phyloP scores from a whole-genome alignment of 2,888 invertebrate genomes.

The Euplagia quadripunctaria region DNA sequence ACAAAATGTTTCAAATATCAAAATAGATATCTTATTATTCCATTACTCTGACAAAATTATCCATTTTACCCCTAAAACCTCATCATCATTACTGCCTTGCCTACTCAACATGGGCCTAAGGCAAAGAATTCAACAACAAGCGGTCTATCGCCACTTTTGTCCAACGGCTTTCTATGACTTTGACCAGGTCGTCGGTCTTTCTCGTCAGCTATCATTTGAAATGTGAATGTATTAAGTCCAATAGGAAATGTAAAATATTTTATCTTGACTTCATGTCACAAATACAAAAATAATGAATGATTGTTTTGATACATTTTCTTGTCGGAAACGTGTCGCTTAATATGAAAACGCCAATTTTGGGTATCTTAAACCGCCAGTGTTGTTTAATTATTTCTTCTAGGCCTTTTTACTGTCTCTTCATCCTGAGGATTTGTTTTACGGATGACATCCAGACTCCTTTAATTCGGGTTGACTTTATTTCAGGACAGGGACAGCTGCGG shows the following conservation, averaged over 20 bases:
- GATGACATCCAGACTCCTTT: conserved; percentile 45
- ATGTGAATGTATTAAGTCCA: not conserved
- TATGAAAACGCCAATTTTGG: conserved; percentile 8
- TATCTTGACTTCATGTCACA: too few species aligned
- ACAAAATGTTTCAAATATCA: too few species aligned
- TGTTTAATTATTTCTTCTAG: conserved; percentile 49
- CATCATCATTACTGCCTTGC: too few species aligned
- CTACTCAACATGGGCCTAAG: too few species aligned
- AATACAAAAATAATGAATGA: not conserved
- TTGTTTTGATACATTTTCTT: not conserved
- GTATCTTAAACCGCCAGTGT: conserved; percentile 39
- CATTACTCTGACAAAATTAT: too few species aligned
- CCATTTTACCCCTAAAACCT: too few species aligned
- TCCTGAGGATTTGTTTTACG: conserved; percentile 49
- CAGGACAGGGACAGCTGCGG: conserved; percentile 9
- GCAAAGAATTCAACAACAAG: not conserved
- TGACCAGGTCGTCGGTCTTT: not conserved
- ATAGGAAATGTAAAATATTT: too few species aligned
- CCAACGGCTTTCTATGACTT: not conserved
- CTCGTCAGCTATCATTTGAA: not conserved
- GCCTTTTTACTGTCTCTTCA: conserved; percentile 32
- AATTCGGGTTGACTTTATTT: conserved; percentile 45
- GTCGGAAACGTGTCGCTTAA: conserved; percentile 12
- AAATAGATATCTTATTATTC: too few species aligned
- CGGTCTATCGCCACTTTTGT: not conserved